Base-by-base conservation (phyloP, 2,797 vertebrate genomes). In the Chaetophractus vellerosus region DNA sequence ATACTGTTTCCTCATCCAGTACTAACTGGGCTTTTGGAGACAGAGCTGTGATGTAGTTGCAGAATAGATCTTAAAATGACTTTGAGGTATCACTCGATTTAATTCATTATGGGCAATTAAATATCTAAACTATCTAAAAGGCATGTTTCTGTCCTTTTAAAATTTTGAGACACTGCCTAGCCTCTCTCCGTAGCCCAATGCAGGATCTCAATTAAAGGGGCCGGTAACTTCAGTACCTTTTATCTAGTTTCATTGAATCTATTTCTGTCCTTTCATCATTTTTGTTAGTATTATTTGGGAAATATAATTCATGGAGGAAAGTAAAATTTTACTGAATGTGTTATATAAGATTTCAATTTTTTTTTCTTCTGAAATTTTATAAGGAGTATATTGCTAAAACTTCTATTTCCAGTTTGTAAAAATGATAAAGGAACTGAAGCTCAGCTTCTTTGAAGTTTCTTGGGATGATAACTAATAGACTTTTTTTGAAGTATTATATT, bases 391-490 rank as follows among this genome's bases (percentile, higher is more conserved):
- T n/a, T 72, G 71, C 24, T 72, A 63, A 33, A 63, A 69, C 82
- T 84, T 83, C n/a, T 75, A 86, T 76, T 90, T 91, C 9, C 31
- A 78, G 21, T 76, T 95, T 87, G 18, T 78, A 82, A 83, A 87
- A 96, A 88, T 83, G 45, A 45, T 86, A 55, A 31, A 66, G 61
- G 41, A 76, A 36, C 7, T 45, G 52, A 88, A 91, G 69, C 57
- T 50, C 75, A 45, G 50, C 85, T 12, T 64, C 76, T 18, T 78
- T 36, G 16, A 80, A n/a, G 31, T 88, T 61, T 85, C 55, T 61
- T 63, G 78, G 18, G 79, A 23, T 71, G 81, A 26, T 69, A 82
- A 5, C 16, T 83, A 78, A 26, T 83, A 63, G 48, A 55, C 12
- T 55, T 33, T 66, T 78, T 55, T 66, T 31, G 7, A 80, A 68